Evolutionary conservation across 2,888 invertebrate genomes (phyloP).

Genomic region (Polyommatus icarus): DNA sequence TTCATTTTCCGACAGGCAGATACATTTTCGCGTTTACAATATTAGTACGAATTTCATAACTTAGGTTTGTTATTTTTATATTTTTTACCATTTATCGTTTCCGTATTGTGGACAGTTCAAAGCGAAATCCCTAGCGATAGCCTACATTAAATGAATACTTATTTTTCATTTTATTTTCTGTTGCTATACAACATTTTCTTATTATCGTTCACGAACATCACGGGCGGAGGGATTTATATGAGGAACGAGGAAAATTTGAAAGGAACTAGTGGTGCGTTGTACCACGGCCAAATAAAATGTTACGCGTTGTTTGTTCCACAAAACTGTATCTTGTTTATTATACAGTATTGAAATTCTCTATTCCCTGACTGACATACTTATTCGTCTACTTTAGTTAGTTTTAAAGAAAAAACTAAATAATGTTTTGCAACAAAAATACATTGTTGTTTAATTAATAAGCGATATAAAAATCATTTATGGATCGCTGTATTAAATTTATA

Average conservation of each 20-base stretch:
- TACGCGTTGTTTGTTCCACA: not conserved
- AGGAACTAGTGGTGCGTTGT: conserved; percentile 3
- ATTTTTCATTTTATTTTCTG: not conserved
- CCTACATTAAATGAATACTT: not conserved
- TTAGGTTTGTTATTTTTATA: too few relatives aligned
- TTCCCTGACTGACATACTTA: not conserved
- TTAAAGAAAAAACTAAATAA: not conserved
- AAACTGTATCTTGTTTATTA: not conserved
- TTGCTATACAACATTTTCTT: not conserved
- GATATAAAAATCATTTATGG: not conserved
- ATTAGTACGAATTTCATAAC: too few relatives aligned
- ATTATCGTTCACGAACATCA: not conserved
- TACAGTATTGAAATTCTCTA: not conserved
- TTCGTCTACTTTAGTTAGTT: not conserved
- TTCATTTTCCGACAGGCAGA: too few relatives aligned
- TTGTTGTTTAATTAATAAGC: not conserved
- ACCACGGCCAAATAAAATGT: not conserved
- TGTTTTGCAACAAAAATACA: not conserved
- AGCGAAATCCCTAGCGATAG: not conserved
- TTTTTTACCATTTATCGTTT: not conserved
- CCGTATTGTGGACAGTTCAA: not conserved
- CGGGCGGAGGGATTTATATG: not conserved
- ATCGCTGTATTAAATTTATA: not conserved
- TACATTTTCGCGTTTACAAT: too few relatives aligned
- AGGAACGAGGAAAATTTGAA: not conserved